Evolutionary conservation across 2,113 vertebrate genomes (phyloP).

Genomic region (Jaculus jaculus): DNA sequence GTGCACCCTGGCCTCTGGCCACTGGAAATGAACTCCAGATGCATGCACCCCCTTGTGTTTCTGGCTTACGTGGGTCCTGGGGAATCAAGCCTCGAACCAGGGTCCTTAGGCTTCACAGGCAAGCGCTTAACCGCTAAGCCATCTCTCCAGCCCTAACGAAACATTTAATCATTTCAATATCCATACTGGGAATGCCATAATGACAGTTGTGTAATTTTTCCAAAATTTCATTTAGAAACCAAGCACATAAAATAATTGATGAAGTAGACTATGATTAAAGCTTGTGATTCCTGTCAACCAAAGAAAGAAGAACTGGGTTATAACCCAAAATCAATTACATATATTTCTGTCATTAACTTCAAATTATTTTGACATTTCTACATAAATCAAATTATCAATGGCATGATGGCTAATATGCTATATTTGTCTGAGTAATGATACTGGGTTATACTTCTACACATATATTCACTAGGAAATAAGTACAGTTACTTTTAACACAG

Average conservation of each 20-base stretch:
- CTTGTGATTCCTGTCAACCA: background rate
- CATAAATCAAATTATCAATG: constrained; percentile 42
- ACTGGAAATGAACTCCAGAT: no score
- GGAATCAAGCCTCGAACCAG: no score
- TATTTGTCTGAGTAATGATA: background rate
- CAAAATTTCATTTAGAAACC: constrained; percentile 8
- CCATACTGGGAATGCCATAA: background rate
- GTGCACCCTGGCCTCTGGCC: no score
- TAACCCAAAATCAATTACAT: constrained; percentile 8
- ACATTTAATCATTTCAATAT: constrained; percentile 32
- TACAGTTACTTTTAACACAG: constrained; percentile 34
- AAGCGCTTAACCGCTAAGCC: no score
- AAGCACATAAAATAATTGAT: constrained; percentile 5
- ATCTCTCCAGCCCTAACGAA: constrained; percentile 35
- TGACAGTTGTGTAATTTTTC: background rate
- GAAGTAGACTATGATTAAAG: constrained; percentile 17
- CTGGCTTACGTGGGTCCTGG: no score
- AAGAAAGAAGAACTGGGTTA: background rate
- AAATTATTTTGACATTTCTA: constrained; percentile 16
- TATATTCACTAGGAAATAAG: constrained; percentile 35
- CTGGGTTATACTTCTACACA: background rate
- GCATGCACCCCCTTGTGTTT: no score
- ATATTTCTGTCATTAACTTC: constrained; percentile 38
- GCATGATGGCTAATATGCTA: background rate
- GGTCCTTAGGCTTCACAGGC: no score